Base-by-base conservation (phyloP, 2,888 invertebrate genomes). In the Cyclophora punctaria region DNA sequence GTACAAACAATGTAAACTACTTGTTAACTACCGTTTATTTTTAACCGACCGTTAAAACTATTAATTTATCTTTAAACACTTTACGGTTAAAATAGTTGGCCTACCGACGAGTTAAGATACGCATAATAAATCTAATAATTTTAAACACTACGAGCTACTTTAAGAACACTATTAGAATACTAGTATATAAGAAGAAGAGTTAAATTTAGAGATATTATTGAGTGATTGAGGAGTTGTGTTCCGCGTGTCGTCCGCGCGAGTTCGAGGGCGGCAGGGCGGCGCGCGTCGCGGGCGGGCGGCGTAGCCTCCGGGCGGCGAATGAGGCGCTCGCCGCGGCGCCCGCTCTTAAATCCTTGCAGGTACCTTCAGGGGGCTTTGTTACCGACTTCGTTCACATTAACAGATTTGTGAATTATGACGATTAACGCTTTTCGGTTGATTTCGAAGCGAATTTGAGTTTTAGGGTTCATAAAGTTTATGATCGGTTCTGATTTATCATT, bases 241-340 rank as follows among this genome's bases (percentile, higher is more conserved):
- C 4, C 4, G 37, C 49, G 53, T 48, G 56, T 52, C 55, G 55
- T 49, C 48, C 47, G 51, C 51, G 57, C 58, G 49, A 49, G 37
- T 37, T 4, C 5, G 4, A 37, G 37, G 2, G 37, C 37, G 51
- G 54, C 57, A 53, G 62, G 58, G 57, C 60, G 66, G 60, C 57
- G 45, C 56, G 54, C 49, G 50, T 61, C 64, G 71, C 74, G 78
- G 80, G 83, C 78, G 80, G 78, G 67, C 78, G 78, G 73, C 77
- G 61, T 63, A 61, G 63, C 60, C 66, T 71, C 64, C 66, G 73
- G 75, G 74, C 77, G 78, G 75, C 77, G 75, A 78, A 67, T 78
- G 80, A 78, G 68, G 66, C 46, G 51, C 7, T 50, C 55, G 54
- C 55, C 51, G 51, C 48, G 50, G 55, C 49, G 52, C 55, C 58